Base-by-base conservation (phyloP, 2,888 invertebrate species). In the Venusia cambrica region DNA sequence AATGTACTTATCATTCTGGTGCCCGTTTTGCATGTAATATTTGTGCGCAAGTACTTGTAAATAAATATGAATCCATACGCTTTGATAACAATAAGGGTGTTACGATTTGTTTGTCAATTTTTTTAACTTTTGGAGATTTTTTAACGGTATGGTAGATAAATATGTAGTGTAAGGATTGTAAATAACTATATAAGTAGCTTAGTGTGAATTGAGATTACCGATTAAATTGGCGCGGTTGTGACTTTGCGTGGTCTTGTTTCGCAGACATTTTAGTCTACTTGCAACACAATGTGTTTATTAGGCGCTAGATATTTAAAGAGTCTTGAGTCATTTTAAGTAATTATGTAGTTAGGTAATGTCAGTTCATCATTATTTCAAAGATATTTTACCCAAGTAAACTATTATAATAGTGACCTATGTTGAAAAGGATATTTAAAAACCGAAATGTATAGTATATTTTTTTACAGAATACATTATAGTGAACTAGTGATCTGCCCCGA, bases 61-160 rank as follows among this genome's bases (percentile, higher is more conserved):
- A 85, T 84, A 85, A 34, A 49, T 61, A 84, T 72, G 85, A 85
- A 87, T 85, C 87, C 81, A 84, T 84, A 83, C 85, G 85, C 85
- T 87, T 87, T 85, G 74, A 69, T 84, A 83, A 80, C 25, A 70
- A 67, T 84, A 85, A 84, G 85, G 68, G 80, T 80, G 78, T 80
- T 83, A 71, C 29, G 60, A 79, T 80, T 81, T 84, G 83, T 87
- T 83, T 84, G 78, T 84, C 80, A 70, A 73, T 77, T 84, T 83
- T 75, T 77, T 39, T 72, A 73, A 78, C 73, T 72, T 77, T 80
- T 78, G 73, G 77, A 77, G 73, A 68, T 75, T 73, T 73, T 73
- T 66, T 69, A n/a, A n/a, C n/a, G n/a, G n/a, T 62, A 61, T 64
- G 44, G 48, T 66, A 57, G 48, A 39, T 73, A 68, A 66, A 55